Evolutionary conservation across 2,888 invertebrate species (phyloP), one percentile per base, ranked within the genome.

Genomic region (Helobdella robusta): DNA sequence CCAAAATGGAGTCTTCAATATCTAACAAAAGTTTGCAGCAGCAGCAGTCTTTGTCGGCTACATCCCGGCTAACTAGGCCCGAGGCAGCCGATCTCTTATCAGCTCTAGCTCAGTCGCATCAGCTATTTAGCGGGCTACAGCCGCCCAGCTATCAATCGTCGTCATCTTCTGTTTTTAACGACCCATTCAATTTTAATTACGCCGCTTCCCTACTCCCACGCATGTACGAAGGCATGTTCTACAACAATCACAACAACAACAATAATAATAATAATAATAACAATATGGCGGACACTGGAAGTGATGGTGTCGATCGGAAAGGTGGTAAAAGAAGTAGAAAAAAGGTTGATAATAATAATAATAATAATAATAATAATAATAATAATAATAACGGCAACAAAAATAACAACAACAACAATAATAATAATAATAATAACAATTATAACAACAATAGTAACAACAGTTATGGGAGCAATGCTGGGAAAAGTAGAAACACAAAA

Each of bases 141-240:
- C n/a, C 61, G 28, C n/a, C n/a, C n/a, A 61, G 50, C 23, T 28
- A 62, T 23, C 62, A 62, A 50, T 66, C 67, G 35, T 59, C 64
- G 36, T n/a, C 58, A 44, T 36, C 35, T 32, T 59, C 67, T 18
- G 32, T 40, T 32, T 36, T 61, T n/a, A 30, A 58, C 20, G 64
- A 64, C 44, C 61, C 65, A n/a, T 62, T 65, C 18, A 34, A 52
- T 20, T 52, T 46, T 40, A 60, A 64, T 18, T 66, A 64, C 32
- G 68, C 66, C 11, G 70, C 70, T 5, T 68, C 67, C 20, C 66
- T 71, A 63, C 68, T 70, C 62, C 70, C 70, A 1, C 69, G 66
- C n/a, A 68, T 70, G 70, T 68, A 68, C 54, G 69, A 69, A 50
- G 66, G 61, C 48, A 56, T 70, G 64, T 67, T 69, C 30, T 44